Percentiles rank a stretch among this genome's conserved stretches.
phyloP scores from a whole-genome alignment of 1,140 invertebrate species.

The Cecropterus lyciades region DNA sequence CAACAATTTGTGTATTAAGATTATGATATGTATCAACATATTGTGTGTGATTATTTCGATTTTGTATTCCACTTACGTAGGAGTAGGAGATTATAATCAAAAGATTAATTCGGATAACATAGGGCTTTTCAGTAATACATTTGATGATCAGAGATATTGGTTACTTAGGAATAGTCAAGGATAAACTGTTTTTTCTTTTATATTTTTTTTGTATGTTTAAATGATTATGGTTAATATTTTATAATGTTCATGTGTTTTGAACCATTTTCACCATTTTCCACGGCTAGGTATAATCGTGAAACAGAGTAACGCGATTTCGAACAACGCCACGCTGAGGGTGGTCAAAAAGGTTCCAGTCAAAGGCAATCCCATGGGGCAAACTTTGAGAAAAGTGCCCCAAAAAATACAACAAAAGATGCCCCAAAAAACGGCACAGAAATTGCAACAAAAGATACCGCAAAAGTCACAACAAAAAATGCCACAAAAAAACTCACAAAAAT shows the following conservation, averaged over 20 bases:
- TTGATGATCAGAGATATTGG: too few species aligned
- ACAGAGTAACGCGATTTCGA: constrained; percentile 18
- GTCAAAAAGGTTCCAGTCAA: constrained; percentile 41
- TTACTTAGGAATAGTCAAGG: too few species aligned
- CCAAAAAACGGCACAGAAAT: constrained; percentile 13
- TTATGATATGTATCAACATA: too few species aligned
- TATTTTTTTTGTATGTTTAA: background rate
- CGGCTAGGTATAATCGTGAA: constrained; percentile 46
- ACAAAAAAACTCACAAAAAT: constrained; percentile 35
- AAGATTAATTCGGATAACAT: too few species aligned
- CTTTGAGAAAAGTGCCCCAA: constrained; percentile 37
- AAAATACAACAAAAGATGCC: constrained; percentile 11
- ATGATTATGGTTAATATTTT: background rate
- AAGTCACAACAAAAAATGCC: constrained; percentile 12
- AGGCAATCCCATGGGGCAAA: constrained; percentile 36
- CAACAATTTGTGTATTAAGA: too few species aligned
- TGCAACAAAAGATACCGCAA: too few species aligned
- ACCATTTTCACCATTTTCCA: constrained; percentile 17
- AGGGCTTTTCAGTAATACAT: too few species aligned
- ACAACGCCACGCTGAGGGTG: constrained; percentile 36
- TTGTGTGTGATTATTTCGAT: too few species aligned
- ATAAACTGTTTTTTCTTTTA: too few species aligned
- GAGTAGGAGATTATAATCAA: too few species aligned
- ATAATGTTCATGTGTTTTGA: background rate
- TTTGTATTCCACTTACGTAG: too few species aligned